Conservation (phyloP, 2,888 invertebrate genomes). For the Drosophila kanekoi region DNA sequence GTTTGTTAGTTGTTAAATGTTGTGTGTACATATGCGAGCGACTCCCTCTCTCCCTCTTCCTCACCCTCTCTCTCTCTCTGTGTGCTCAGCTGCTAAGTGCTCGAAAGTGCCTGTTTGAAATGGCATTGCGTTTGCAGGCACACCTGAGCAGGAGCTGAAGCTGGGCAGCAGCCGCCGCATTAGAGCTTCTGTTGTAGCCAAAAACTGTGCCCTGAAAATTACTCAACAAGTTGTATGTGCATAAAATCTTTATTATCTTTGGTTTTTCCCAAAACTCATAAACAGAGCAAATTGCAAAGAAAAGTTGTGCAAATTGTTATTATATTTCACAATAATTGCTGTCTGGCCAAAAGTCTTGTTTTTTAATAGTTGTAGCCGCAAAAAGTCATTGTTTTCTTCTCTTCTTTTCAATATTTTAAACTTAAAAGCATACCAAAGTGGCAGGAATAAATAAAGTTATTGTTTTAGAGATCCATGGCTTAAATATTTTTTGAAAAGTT, state of each 20-base stretch:
- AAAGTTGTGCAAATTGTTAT: background rate
- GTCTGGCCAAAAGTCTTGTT: background rate
- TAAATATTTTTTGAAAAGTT: no score
- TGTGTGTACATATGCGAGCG: conserved; percentile 21
- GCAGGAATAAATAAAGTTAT: no score
- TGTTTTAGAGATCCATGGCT: no score
- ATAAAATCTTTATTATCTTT: background rate
- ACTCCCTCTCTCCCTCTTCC: no score
- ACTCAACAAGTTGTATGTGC: background rate
- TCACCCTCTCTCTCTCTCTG: background rate
- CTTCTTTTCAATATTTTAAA: no score
- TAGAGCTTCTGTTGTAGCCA: conserved; percentile 2
- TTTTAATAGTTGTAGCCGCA: background rate
- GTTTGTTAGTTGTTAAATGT: conserved; percentile 55
- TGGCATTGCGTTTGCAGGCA: conserved; percentile 16
- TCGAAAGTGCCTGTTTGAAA: conserved; percentile 25
- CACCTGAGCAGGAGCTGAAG: conserved; percentile 41
- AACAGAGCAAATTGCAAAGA: background rate
- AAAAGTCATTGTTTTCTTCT: background rate
- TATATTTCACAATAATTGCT: conserved; percentile 1
- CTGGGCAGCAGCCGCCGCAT: background rate
- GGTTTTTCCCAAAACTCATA: background rate
- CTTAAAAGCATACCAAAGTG: no score
- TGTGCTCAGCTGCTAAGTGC: conserved; percentile 56
- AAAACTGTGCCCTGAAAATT: conserved; percentile 14